Base-by-base conservation (phyloP, 53 echinoderm and acorn worm species). In the Mesocentrotus franciscanus region DNA sequence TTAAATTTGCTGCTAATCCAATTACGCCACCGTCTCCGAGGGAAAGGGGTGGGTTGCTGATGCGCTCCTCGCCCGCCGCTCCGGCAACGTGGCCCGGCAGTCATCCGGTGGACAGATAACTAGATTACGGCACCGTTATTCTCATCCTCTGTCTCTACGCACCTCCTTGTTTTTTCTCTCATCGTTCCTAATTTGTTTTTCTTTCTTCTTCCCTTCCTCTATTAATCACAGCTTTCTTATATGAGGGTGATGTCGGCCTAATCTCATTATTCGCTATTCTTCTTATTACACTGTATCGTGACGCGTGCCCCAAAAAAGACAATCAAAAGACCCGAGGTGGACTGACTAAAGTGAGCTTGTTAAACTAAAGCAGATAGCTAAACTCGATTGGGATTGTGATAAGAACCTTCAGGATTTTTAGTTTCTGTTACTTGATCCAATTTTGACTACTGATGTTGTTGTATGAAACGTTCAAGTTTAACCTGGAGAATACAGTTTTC, bases 1-100 rank as follows among this genome's bases (percentile, higher is more conserved):
- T 97, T 97, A 97, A 95, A 90, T 95, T 95, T 75, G 70, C 87
- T 68, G 42, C 60, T 96, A 97, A 97, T 97, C 97, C 95, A 95
- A 97, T 97, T 96, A 96, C 22, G 90, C 78, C 84, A 34, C 85
- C 29, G 60, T 61, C 94, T 84, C 85, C 33, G 84, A 81, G 84
- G 84, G n/a, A 74, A 78, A 30, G 55, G 57, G 56, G 84, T 55
- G 29, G 61, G 84, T 24, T 18, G 83, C 84, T 58, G 85, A 61
- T 62, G 94, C 61, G 84, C 64, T 93, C 57, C 56, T 93, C 93
- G 78, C 76, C 93, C 57, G 93, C 32, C 78, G 93, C 93, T 78
- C 76, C 93, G 75, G 75, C 76, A 74, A 10, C 49, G 78, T 56
- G 75, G 20, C 93, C 75, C 30, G 78, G 93, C 93, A 74, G 93